phyloP scores from a whole-genome alignment of 2,888 invertebrate species.

The Willowsia nigromaculata region DNA sequence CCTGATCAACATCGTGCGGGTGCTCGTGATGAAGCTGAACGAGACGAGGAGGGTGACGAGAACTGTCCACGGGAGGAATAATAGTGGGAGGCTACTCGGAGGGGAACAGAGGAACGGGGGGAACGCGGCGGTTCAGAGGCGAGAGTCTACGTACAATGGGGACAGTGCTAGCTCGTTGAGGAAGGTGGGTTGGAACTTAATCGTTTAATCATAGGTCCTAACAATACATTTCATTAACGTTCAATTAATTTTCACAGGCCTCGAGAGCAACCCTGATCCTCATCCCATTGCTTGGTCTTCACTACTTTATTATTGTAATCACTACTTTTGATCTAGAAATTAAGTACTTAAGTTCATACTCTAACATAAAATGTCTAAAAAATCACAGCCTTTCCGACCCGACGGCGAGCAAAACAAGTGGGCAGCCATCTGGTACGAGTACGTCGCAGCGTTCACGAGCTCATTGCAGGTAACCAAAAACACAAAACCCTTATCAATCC shows the following conservation, averaged over 20 bases:
- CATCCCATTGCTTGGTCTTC: slow-evolving; percentile 93
- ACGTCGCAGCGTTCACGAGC: slow-evolving; percentile 91
- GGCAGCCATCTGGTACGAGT: slow-evolving; percentile 88
- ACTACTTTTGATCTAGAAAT: too few relatives aligned
- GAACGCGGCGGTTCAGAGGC: not conserved
- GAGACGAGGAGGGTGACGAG: slow-evolving; percentile 72
- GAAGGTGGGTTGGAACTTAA: not conserved
- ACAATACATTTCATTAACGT: too few relatives aligned
- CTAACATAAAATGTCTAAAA: too few relatives aligned
- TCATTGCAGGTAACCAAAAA: slow-evolving; percentile 90
- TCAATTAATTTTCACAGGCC: slow-evolving; percentile 79
- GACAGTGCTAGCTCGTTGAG: slow-evolving; percentile 47
- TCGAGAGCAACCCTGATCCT: slow-evolving; percentile 91
- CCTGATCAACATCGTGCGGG: slow-evolving; percentile 93
- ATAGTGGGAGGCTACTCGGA: not conserved
- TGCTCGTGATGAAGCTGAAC: slow-evolving; percentile 89
- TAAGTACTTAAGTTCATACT: too few relatives aligned
- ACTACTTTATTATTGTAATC: slow-evolving; percentile 95
- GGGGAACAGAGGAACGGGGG: not conserved
- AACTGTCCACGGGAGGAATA: slow-evolving; percentile 31
- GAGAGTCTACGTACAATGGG: not conserved
- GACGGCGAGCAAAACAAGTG: slow-evolving; percentile 82
- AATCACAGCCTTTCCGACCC: slow-evolving; percentile 86
- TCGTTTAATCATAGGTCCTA: too few relatives aligned
- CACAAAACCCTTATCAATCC: not conserved